A percentile compares a stretch with the other conserved stretches of the same genome.
Evolutionary conservation across 2,797 vertebrate species (phyloP).

Genomic region (Choloepus didactylus): DNA sequence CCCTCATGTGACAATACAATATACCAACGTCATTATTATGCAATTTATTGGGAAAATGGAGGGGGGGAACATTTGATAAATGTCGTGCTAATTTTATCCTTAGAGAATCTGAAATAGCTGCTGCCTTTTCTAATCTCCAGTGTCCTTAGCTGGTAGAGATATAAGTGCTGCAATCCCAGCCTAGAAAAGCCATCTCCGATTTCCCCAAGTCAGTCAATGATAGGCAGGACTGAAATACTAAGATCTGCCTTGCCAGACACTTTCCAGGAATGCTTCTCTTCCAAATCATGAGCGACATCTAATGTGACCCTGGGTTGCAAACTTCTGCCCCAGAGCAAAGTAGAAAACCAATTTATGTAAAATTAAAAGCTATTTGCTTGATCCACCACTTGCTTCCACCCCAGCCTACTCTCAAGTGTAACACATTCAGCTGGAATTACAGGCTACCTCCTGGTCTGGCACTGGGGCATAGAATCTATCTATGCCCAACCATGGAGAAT

Average conservation of each 20-base stretch:
- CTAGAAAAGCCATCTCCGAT: not conserved
- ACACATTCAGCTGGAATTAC: constrained; percentile 63
- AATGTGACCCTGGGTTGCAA: constrained; percentile 67
- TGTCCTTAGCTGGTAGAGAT: not conserved
- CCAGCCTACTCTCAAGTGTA: constrained; percentile 32
- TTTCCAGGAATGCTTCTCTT: constrained; percentile 56
- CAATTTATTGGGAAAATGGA: not conserved
- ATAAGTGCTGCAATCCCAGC: not conserved
- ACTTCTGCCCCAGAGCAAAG: constrained; percentile 82
- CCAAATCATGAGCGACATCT: not conserved
- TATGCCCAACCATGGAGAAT: constrained; percentile 67
- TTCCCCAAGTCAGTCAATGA: not conserved
- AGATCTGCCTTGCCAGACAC: not conserved
- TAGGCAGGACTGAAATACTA: not conserved
- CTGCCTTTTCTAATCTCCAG: not conserved
- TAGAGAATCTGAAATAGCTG: not conserved
- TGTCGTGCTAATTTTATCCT: constrained; percentile 9
- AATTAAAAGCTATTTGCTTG: constrained; percentile 84
- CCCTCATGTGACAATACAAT: not conserved
- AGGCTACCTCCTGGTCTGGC: constrained; percentile 22
- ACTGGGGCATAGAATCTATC: constrained; percentile 74
- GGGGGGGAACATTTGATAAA: not conserved
- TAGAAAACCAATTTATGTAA: constrained; percentile 76
- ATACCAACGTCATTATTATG: not conserved
- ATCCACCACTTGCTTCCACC: constrained; percentile 59